Evolutionary conservation across 1,140 invertebrate species (phyloP).

Genomic region (Bombus sylvicola): DNA sequence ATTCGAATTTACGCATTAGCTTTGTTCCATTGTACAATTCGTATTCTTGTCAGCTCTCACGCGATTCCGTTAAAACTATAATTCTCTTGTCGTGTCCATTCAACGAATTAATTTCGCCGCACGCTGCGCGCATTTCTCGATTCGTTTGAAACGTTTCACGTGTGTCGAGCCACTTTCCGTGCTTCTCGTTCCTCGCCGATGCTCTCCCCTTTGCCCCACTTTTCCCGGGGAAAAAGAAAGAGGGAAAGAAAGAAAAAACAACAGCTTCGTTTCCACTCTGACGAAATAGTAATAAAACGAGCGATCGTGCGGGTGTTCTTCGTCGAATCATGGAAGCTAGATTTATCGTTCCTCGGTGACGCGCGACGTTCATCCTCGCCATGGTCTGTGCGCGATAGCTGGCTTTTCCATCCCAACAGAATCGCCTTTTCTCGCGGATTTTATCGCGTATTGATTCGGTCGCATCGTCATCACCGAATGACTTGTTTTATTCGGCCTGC

Average conservation of each 20-base stretch:
- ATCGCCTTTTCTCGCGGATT: slow-evolving; percentile 26
- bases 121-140: background rate
- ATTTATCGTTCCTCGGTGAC: slow-evolving; percentile 1
- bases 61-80: slow-evolving; percentile 12
- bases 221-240: background rate
- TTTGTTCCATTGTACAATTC: background rate
- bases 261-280: background rate
- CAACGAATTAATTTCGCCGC: background rate
- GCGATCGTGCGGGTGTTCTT: background rate
- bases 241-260: background rate
- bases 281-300: background rate
- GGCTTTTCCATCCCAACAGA: background rate
- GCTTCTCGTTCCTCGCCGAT: background rate
- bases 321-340: background rate
- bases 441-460: slow-evolving; percentile 49
- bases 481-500: slow-evolving; percentile 76
- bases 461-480: slow-evolving; percentile 63
- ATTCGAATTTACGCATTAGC: slow-evolving; percentile 26
- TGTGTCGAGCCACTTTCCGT: background rate
- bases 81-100: background rate
- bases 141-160: background rate
- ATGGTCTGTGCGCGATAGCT: background rate
- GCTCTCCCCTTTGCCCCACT: background rate
- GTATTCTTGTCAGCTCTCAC: background rate
- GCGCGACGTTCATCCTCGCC: background rate